Percentiles rank a stretch among this genome's conserved stretches.
Conservation (phyloP, 2,113 vertebrate genomes). For the Halcyon senegalensis region DNA sequence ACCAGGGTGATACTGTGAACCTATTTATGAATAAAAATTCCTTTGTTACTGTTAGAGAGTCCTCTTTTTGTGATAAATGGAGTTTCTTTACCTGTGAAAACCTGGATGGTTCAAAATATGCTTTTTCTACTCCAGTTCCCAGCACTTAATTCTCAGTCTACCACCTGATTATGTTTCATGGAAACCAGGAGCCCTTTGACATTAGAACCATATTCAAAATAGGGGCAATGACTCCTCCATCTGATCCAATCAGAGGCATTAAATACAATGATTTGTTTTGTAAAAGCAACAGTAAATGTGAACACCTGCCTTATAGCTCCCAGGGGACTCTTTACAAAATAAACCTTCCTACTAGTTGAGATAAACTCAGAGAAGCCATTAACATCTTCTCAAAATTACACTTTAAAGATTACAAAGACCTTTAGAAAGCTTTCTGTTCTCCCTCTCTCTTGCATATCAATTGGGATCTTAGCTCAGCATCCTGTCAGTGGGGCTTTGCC, state of each 20-base stretch:
- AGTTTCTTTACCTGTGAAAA: not conserved
- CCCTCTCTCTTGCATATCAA: not conserved
- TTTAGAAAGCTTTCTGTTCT: not conserved
- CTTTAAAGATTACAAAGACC: not conserved
- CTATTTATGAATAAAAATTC: not conserved
- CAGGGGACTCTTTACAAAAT: not conserved
- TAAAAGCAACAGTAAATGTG: not conserved
- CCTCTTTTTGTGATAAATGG: not conserved
- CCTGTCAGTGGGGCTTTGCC: not conserved
- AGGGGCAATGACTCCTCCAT: not conserved
- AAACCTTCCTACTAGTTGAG: not conserved
- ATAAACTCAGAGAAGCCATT: not conserved
- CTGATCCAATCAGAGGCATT: not conserved
- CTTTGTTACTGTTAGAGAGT: not conserved
- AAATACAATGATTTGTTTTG: slow-evolving; percentile 1
- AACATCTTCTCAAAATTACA: not conserved
- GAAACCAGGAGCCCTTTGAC: not conserved
- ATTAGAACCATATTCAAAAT: not conserved
- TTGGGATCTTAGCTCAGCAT: not conserved
- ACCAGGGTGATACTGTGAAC: not conserved
- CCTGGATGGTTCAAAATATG: not conserved
- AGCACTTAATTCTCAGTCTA: not conserved
- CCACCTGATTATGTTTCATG: not conserved
- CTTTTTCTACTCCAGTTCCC: not conserved
- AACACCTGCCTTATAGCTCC: not conserved